These are phyloP conservation scores for Delia radicum DNA, from an alignment of 1,140 invertebrate genomes.

Conservation along the genomic window DNA sequence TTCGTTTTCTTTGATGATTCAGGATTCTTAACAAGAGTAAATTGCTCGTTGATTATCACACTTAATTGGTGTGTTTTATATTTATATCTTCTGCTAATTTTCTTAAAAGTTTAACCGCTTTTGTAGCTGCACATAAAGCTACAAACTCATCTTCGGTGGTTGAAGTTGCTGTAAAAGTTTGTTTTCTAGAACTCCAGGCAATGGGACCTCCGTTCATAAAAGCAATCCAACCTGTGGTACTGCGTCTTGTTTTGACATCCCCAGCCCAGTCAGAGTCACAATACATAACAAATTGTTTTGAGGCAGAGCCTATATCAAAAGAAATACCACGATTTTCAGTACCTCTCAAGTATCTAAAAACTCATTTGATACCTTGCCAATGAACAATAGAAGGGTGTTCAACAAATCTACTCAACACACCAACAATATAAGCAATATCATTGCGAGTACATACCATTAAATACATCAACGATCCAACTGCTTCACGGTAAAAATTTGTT, in stretches of 20 bases:
- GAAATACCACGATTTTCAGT: conserved; percentile 24
- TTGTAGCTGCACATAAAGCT: conserved; percentile 44
- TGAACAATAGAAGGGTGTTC: conserved; percentile 49
- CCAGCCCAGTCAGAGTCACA: conserved; percentile 56
- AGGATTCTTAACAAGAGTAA: neutral
- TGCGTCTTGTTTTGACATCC: conserved; percentile 45
- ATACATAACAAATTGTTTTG: conserved; percentile 31
- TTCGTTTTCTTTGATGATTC: conserved; percentile 27
- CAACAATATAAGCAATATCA: conserved; percentile 48
- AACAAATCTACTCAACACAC: conserved; percentile 41
- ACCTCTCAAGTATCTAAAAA: conserved; percentile 44
- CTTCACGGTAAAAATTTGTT: conserved; percentile 35
- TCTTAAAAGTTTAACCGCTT: conserved; percentile 50
- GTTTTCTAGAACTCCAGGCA: conserved; percentile 56
- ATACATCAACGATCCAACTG: conserved; percentile 52
- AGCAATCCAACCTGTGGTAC: conserved; percentile 42
- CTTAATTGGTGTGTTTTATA: neutral
- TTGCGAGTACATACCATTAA: conserved; percentile 50
- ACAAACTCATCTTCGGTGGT: conserved; percentile 59
- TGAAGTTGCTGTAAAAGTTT: conserved; percentile 54
- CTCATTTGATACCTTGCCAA: conserved; percentile 40
- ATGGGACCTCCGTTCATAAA: conserved; percentile 44
- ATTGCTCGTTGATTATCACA: conserved; percentile 26
- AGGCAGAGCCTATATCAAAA: neutral
- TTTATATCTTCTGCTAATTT: conserved; percentile 39